Conservation (phyloP, 2,888 invertebrate species). For the Megalurothrips usitatus region DNA sequence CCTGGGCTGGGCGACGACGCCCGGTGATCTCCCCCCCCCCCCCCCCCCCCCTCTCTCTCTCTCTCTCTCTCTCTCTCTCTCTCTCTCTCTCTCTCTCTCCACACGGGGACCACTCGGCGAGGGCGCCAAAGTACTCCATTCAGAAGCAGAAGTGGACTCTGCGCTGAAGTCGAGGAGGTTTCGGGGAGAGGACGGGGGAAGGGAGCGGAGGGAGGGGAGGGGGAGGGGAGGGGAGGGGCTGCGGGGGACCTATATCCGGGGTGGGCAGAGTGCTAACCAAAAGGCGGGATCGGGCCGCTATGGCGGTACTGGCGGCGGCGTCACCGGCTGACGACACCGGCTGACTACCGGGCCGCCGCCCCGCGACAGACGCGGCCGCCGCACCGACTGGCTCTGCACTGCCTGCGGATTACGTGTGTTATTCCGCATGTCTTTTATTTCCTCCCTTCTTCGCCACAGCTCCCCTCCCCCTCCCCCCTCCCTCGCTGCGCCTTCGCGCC, state of each 20-base stretch:
- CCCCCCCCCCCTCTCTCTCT: constrained; percentile 29
- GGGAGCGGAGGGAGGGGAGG: background rate
- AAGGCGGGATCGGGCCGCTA: too few relatives aligned
- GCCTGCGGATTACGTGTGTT: too few relatives aligned
- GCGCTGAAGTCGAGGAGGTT: constrained; percentile 1
- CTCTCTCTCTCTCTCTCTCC: too few relatives aligned
- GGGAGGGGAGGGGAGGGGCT: background rate
- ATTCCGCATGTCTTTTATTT: background rate
- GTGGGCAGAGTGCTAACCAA: background rate
- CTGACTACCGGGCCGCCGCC: background rate
- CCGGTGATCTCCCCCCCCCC: too few relatives aligned
- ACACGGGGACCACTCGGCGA: constrained; percentile 27
- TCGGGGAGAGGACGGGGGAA: background rate
- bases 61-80: constrained; percentile 22
- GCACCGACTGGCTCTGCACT: background rate
- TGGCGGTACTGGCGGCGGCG: too few relatives aligned
- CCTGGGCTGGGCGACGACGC: too few relatives aligned
- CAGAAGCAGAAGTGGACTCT: constrained; percentile 19
- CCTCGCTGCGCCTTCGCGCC: background rate
- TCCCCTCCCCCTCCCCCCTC: background rate
- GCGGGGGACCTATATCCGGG: background rate
- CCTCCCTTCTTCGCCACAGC: background rate
- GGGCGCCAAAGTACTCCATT: constrained; percentile 21
- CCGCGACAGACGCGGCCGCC: background rate
- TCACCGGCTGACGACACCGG: too few relatives aligned